phyloP scores from a whole-genome alignment of 2,797 vertebrate species.

The Pteropus rufus region DNA sequence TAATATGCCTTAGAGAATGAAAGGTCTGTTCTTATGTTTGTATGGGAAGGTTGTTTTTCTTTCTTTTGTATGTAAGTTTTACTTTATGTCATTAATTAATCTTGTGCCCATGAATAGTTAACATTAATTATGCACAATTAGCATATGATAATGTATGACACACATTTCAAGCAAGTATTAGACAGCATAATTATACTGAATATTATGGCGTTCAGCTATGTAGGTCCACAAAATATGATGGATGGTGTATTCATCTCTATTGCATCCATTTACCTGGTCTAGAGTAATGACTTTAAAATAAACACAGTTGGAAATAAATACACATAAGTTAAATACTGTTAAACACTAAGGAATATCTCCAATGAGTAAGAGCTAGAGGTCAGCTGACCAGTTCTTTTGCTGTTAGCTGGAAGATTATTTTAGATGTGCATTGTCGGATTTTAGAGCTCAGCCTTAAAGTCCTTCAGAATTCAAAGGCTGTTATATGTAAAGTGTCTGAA shows the following conservation, averaged over 20 bases:
- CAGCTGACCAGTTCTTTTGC: conserved; percentile 72
- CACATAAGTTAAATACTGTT: conserved; percentile 74
- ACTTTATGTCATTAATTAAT: conserved; percentile 91
- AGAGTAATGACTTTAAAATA: conserved; percentile 81
- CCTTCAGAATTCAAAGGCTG: conserved; percentile 76
- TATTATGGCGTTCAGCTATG: conserved; percentile 77
- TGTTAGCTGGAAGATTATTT: conserved; percentile 81
- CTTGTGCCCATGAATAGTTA: conserved; percentile 91
- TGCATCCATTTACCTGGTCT: conserved; percentile 80
- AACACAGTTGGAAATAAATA: conserved; percentile 79
- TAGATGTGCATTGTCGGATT: conserved; percentile 70
- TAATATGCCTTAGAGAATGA: conserved; percentile 83
- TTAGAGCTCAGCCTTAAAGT: conserved; percentile 78
- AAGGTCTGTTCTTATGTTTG: conserved; percentile 83
- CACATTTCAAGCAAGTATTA: conserved; percentile 91
- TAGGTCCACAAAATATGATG: conserved; percentile 81
- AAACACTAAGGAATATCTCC: conserved; percentile 63
- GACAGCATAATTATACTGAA: conserved; percentile 92
- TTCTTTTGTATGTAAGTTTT: conserved; percentile 71
- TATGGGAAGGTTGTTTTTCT: background rate
- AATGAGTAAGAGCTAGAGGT: conserved; percentile 72
- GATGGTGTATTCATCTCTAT: conserved; percentile 77
- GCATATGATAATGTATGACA: conserved; percentile 97
- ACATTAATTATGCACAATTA: conserved; percentile 99
- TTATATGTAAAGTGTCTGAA: conserved; percentile 66